Conservation (phyloP, 2,797 vertebrate species). For the Gila robusta region DNA sequence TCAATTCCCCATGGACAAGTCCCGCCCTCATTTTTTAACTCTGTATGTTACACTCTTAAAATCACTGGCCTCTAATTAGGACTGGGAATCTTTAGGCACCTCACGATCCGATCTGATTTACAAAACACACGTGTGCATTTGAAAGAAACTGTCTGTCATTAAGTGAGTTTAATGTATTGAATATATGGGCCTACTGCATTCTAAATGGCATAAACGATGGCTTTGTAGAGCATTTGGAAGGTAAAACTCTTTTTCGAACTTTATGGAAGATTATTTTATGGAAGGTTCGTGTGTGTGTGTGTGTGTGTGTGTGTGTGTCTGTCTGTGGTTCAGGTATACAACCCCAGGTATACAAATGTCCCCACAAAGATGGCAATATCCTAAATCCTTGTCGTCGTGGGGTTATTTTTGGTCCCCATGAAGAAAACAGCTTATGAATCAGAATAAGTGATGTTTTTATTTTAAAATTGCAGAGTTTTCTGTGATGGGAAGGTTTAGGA, state of each 20-base stretch:
- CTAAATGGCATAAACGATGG: not conserved
- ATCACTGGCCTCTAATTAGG: not conserved
- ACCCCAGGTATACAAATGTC: not conserved
- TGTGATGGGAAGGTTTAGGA: not conserved
- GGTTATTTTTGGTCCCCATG: not conserved
- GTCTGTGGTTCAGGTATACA: not conserved
- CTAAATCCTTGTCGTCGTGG: not conserved
- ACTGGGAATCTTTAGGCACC: not conserved
- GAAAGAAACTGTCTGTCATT: not conserved
- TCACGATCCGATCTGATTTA: not conserved
- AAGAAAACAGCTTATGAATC: not conserved
- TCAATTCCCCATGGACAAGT: not conserved
- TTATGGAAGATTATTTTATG: not conserved
- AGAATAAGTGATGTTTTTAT: not conserved
- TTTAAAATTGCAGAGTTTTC: not conserved
- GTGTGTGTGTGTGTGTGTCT: too few relatives aligned
- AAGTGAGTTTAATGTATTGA: not conserved
- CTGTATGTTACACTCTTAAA: not conserved
- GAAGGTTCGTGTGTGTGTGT: not conserved
- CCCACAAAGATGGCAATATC: not conserved
- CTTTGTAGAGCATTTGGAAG: not conserved
- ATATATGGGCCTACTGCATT: not conserved
- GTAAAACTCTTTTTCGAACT: not conserved
- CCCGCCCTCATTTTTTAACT: not conserved
- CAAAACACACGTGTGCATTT: not conserved